Conservation (phyloP, 2,888 invertebrate genomes). For the Andrena haemorrhoa region DNA sequence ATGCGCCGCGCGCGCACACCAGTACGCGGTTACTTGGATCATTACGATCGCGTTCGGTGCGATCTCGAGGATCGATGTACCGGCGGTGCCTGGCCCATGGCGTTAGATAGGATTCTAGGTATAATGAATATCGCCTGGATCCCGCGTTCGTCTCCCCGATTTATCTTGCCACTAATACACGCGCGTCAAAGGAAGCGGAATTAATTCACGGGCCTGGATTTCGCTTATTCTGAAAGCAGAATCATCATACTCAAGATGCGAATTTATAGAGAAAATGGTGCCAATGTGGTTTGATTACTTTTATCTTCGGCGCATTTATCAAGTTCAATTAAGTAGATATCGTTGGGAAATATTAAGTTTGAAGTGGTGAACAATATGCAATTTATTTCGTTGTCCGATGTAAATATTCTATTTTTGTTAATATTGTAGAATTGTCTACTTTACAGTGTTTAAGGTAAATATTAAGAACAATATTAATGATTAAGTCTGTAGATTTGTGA, state of each 20-base stretch:
- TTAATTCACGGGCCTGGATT: slow-evolving; percentile 26
- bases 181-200: slow-evolving; percentile 15
- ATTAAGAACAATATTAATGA: too few relatives aligned
- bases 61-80: slow-evolving; percentile 66
- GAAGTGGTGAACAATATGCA: too few relatives aligned
- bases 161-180: slow-evolving; percentile 53
- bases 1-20: slow-evolving; percentile 49
- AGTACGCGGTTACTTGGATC: slow-evolving; percentile 56
- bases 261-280: neutral
- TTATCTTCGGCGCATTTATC: too few relatives aligned
- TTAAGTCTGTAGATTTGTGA: too few relatives aligned
- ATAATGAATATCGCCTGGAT: slow-evolving; percentile 57
- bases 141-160: slow-evolving; percentile 44
- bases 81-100: slow-evolving; percentile 37
- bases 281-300: neutral
- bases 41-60: slow-evolving; percentile 64
- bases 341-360: too few relatives aligned
- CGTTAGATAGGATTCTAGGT: slow-evolving; percentile 49
- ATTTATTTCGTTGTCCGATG: too few relatives aligned
- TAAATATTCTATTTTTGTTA: too few relatives aligned
- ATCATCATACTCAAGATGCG: neutral
- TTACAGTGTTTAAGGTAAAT: too few relatives aligned
- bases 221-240: slow-evolving; percentile 20
- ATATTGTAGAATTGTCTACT: too few relatives aligned
- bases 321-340: too few relatives aligned